Evolutionary conservation across 35 echinoderm and acorn worm genomes (phyloP).

Genomic region (Heliocidaris tuberculata): DNA sequence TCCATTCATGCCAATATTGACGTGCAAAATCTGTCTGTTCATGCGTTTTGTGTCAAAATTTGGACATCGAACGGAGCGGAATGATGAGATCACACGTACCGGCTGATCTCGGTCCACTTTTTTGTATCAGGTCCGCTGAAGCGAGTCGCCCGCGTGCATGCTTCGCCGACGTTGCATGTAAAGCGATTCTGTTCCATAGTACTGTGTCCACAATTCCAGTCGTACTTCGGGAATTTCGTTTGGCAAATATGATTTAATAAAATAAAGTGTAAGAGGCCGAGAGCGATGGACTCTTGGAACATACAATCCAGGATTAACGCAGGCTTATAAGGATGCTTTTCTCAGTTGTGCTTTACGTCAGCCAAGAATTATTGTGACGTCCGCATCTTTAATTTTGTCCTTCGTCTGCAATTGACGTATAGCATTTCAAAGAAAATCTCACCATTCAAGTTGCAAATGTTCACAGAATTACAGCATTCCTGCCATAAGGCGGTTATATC

Average conservation of each 20-base stretch:
- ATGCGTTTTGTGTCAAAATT: constrained; percentile 12
- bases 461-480: too few relatives aligned
- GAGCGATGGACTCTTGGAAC: too few relatives aligned
- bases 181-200: background rate
- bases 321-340: too few relatives aligned
- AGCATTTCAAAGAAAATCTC: too few relatives aligned
- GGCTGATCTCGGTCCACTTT: background rate
- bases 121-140: background rate
- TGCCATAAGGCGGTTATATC: too few relatives aligned
- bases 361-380: too few relatives aligned
- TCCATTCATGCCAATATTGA: background rate
- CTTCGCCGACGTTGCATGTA: background rate
- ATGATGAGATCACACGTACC: constrained; percentile 9
- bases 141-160: background rate
- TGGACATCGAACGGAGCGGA: background rate
- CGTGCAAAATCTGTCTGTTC: background rate
- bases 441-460: too few relatives aligned
- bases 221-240: background rate
- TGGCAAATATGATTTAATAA: background rate
- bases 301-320: too few relatives aligned
- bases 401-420: too few relatives aligned
- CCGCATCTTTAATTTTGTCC: too few relatives aligned
- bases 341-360: too few relatives aligned
- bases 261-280: background rate
- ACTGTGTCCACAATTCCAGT: background rate